Evolutionary conservation across 2,888 invertebrate species (phyloP).

Genomic region (Lycaena phlaeas): DNA sequence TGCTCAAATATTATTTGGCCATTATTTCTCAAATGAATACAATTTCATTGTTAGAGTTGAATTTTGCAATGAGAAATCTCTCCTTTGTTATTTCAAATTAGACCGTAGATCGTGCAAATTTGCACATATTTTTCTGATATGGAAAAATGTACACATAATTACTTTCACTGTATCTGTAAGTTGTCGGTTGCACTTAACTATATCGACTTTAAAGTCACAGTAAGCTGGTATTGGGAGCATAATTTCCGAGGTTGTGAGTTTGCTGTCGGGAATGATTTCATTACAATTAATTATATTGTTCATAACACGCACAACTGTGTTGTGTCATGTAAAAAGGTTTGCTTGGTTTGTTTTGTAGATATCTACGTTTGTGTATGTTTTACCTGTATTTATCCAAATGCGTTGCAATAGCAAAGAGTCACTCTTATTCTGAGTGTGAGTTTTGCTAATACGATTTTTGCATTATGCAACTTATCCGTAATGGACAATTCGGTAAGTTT

Average conservation of each 20-base stretch:
- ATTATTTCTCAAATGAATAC: slow-evolving; percentile 16
- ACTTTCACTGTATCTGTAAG: slow-evolving; percentile 16
- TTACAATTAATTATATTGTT: slow-evolving; percentile 49
- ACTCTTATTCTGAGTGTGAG: not conserved
- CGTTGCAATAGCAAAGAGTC: slow-evolving; percentile 60
- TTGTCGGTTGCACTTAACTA: slow-evolving; percentile 39
- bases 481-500: not conserved
- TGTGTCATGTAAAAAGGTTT: slow-evolving; percentile 60
- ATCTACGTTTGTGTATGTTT: slow-evolving; percentile 56
- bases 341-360: slow-evolving; percentile 62
- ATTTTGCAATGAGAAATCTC: slow-evolving; percentile 20
- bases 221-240: slow-evolving; percentile 73
- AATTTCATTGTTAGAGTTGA: slow-evolving; percentile 16
- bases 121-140: slow-evolving; percentile 2
- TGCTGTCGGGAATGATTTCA: slow-evolving; percentile 69
- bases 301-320: slow-evolving; percentile 62
- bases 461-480: slow-evolving; percentile 8
- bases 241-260: slow-evolving; percentile 71
- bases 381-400: slow-evolving; percentile 51
- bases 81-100: slow-evolving; percentile 1
- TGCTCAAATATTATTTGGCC: slow-evolving; percentile 60
- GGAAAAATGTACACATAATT: slow-evolving; percentile 5
- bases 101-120: slow-evolving; percentile 13
- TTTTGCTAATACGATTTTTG: slow-evolving; percentile 19
- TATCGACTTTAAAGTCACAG: slow-evolving; percentile 44